phyloP scores from a whole-genome alignment of 2,888 invertebrate species.

The Drosophila histrio region DNA sequence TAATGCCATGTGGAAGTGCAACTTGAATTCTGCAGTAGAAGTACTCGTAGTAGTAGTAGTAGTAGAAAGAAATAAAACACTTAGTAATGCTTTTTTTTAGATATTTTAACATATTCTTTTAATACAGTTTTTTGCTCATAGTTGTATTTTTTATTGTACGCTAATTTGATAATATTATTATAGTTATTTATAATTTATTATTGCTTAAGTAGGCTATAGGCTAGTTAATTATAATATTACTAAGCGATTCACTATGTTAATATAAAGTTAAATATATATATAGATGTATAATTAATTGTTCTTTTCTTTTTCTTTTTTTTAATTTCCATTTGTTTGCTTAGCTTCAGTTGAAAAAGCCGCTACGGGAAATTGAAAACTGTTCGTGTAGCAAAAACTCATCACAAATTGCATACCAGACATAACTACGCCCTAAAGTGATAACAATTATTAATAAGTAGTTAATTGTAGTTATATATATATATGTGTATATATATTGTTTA shows the following conservation, averaged over 20 bases:
- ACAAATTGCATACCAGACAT: slow-evolving; percentile 69
- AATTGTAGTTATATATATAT: slow-evolving; percentile 39
- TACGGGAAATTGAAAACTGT: slow-evolving; percentile 29
- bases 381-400: slow-evolving; percentile 61
- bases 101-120: slow-evolving; percentile 72
- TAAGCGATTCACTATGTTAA: slow-evolving; percentile 57
- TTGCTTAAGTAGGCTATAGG: slow-evolving; percentile 70
- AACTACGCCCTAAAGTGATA: slow-evolving; percentile 65
- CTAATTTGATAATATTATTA: slow-evolving; percentile 63
- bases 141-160: slow-evolving; percentile 32
- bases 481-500: slow-evolving; percentile 15
- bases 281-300: no score
- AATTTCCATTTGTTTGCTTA: slow-evolving; percentile 14
- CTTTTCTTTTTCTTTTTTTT: slow-evolving; percentile 9
- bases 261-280: slow-evolving; percentile 37
- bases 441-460: slow-evolving; percentile 66
- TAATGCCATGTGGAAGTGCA: slow-evolving; percentile 57
- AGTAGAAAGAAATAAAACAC: slow-evolving; percentile 44
- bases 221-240: slow-evolving; percentile 62
- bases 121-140: slow-evolving; percentile 60
- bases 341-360: slow-evolving; percentile 46
- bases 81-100: slow-evolving; percentile 17
- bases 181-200: slow-evolving; percentile 70
- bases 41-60: slow-evolving; percentile 20
- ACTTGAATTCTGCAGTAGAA: slow-evolving; percentile 39